Evolutionary conservation across 2,797 vertebrate species (phyloP).

Genomic region (Coendou prehensilis): DNA sequence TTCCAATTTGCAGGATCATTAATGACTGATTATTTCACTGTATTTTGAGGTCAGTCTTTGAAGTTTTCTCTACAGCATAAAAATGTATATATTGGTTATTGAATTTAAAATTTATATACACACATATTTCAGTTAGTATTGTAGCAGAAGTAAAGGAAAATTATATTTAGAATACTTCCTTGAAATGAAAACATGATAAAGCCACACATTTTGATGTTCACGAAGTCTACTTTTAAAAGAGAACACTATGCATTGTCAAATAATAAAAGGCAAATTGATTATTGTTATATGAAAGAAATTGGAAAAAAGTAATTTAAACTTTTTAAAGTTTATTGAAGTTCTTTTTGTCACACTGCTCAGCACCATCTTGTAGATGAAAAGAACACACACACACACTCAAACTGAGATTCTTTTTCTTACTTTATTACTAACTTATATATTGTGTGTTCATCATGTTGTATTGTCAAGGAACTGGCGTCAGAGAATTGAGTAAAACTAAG

Average conservation of each 20-base stretch:
- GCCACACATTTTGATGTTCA: background rate
- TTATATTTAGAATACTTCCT: background rate
- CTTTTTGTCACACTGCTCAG: background rate
- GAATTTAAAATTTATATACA: constrained; percentile 65
- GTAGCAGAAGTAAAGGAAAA: background rate
- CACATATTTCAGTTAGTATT: constrained; percentile 13
- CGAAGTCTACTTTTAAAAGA: constrained; percentile 3
- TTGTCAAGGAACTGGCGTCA: background rate
- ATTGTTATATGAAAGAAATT: background rate
- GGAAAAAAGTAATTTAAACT: background rate
- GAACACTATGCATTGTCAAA: background rate
- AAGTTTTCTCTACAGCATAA: background rate
- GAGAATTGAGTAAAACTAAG: background rate
- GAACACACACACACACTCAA: too few species aligned
- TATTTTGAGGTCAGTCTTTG: background rate
- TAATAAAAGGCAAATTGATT: background rate
- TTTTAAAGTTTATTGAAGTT: background rate
- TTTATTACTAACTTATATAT: background rate
- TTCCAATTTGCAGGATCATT: constrained; percentile 77
- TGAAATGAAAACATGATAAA: constrained; percentile 13
- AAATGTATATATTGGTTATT: background rate
- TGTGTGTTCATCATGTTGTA: background rate
- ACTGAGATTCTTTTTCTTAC: background rate
- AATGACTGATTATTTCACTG: constrained; percentile 69
- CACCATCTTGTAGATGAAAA: background rate